phyloP scores from a whole-genome alignment of 2,888 invertebrate genomes.

The Hecatera dysodea region DNA sequence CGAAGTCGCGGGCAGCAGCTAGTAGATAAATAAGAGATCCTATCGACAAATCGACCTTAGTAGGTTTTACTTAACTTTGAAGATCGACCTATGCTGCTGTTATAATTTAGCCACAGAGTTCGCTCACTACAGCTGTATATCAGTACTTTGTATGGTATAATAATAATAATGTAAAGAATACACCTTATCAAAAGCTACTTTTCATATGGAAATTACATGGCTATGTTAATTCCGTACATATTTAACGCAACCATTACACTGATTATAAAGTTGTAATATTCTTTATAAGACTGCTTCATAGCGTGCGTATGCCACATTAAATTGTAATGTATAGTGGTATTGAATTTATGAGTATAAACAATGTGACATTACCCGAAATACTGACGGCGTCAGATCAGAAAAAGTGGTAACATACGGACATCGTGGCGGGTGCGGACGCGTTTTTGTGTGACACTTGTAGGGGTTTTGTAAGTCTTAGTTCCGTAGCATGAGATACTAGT shows the following conservation, averaged over 20 bases:
- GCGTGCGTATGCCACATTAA: constrained; percentile 62
- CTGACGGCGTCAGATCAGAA: constrained; percentile 35
- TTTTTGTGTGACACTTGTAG: constrained; percentile 40
- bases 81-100: background rate
- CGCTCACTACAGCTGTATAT: background rate
- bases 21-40: background rate
- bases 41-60: background rate
- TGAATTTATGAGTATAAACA: constrained; percentile 64
- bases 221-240: constrained; percentile 64
- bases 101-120: background rate
- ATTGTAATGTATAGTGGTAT: constrained; percentile 58
- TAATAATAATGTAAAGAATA: constrained; percentile 40
- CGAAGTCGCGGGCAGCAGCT: too few relatives aligned
- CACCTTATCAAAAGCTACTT: constrained; percentile 50
- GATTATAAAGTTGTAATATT: constrained; percentile 67
- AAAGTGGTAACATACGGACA: constrained; percentile 52
- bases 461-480: constrained; percentile 16
- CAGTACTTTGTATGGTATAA: background rate
- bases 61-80: background rate
- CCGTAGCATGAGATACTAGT: background rate
- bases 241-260: constrained; percentile 64
- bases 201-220: constrained; percentile 60
- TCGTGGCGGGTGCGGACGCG: constrained; percentile 9
- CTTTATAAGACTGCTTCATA: constrained; percentile 55
- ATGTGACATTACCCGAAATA: constrained; percentile 47